These are phyloP conservation scores for Halictus ligatus DNA, from an alignment of 2,888 invertebrate genomes.

Conservation along the genomic window DNA sequence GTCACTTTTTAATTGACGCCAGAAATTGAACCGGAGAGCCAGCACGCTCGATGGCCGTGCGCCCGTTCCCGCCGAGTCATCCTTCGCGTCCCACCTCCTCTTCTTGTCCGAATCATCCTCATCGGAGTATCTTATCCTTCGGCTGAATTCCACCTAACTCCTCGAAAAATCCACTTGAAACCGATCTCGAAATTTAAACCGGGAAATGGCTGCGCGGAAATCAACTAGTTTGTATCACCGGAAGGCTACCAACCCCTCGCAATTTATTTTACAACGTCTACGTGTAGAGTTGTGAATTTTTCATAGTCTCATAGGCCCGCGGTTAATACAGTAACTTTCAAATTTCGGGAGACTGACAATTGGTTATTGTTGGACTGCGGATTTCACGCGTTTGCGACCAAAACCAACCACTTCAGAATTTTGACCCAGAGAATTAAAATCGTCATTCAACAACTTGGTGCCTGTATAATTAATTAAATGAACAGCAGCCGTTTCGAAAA, in stretches of 20 bases:
- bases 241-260: not conserved
- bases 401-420: too few relatives aligned
- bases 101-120: constrained; percentile 60
- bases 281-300: too few relatives aligned
- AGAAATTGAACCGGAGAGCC: constrained; percentile 80
- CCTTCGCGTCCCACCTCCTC: constrained; percentile 57
- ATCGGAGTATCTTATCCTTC: constrained; percentile 51
- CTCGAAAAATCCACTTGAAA: not conserved
- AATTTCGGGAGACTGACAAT: too few relatives aligned
- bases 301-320: too few relatives aligned
- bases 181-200: not conserved
- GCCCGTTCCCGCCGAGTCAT: constrained; percentile 79
- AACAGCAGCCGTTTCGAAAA: not conserved
- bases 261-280: not conserved
- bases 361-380: too few relatives aligned
- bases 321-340: too few relatives aligned
- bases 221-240: not conserved
- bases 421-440: not conserved
- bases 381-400: too few relatives aligned
- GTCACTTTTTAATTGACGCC: constrained; percentile 84
- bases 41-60: constrained; percentile 44
- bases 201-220: not conserved
- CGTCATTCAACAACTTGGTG: not conserved
- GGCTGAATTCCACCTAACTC: constrained; percentile 18
- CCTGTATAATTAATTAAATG: not conserved